A percentile compares a stretch with the other conserved stretches of the same genome.
Evolutionary conservation across 2,888 invertebrate species (phyloP).

Genomic region (Himalopsyche anomala): DNA sequence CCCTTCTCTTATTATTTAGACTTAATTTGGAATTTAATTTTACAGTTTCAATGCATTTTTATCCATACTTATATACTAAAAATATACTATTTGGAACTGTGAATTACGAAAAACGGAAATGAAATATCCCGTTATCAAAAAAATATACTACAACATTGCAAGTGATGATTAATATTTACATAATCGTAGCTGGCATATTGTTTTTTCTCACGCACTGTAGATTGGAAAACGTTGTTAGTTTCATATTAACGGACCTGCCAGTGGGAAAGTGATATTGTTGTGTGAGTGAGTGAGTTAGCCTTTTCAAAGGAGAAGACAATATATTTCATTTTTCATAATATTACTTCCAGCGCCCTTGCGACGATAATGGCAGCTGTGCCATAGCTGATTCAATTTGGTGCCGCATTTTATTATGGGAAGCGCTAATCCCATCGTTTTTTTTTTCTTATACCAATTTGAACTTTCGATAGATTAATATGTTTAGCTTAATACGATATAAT

Average conservation of each 20-base stretch:
- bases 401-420: conserved; percentile 21
- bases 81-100: too few relatives aligned
- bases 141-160: too few relatives aligned
- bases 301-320: conserved; percentile 26
- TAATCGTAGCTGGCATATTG: too few relatives aligned
- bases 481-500: not conserved
- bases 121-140: too few relatives aligned
- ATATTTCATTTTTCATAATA: conserved; percentile 24
- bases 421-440: not conserved
- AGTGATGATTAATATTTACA: too few relatives aligned
- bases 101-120: too few relatives aligned
- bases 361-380: conserved; percentile 4
- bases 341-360: not conserved
- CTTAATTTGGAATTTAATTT: too few relatives aligned
- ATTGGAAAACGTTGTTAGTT: not conserved
- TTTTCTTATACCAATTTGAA: too few relatives aligned
- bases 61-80: too few relatives aligned
- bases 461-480: not conserved
- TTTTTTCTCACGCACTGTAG: conserved; percentile 14
- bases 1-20: too few relatives aligned
- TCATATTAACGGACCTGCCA: conserved; percentile 13
- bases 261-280: conserved; percentile 26
- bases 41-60: too few relatives aligned
- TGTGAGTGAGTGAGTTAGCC: conserved; percentile 13
- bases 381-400: not conserved